These are phyloP conservation scores for Elymnias hypermnestra DNA, from an alignment of 1,140 invertebrate species.

Conservation along the genomic window DNA sequence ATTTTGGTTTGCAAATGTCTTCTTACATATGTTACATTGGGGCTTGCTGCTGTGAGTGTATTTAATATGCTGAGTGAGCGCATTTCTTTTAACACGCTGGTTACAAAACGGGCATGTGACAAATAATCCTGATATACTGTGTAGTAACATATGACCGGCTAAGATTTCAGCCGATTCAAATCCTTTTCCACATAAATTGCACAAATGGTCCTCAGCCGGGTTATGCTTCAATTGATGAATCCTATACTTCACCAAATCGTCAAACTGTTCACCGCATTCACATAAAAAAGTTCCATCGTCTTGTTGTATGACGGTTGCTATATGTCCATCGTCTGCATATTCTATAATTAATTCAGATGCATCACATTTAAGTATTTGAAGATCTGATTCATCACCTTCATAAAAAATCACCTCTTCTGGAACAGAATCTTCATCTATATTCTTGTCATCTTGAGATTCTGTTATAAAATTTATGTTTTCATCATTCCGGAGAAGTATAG, in stretches of 20 bases:
- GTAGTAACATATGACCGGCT: constrained; percentile 80
- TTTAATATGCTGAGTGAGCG: constrained; percentile 72
- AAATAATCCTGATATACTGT: constrained; percentile 54
- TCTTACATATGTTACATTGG: constrained; percentile 75
- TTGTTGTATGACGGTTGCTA: constrained; percentile 60
- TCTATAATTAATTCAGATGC: constrained; percentile 63
- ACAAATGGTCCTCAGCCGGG: constrained; percentile 59
- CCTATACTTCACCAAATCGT: constrained; percentile 56
- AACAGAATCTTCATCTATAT: constrained; percentile 37
- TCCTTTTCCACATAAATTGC: constrained; percentile 72
- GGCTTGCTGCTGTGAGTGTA: constrained; percentile 72
- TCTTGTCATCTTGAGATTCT: constrained; percentile 32
- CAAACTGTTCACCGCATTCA: constrained; percentile 67
- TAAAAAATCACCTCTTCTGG: constrained; percentile 62
- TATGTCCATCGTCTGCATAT: constrained; percentile 61
- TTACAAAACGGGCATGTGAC: constrained; percentile 71
- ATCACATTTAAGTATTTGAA: constrained; percentile 65
- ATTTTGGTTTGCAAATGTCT: constrained; percentile 77
- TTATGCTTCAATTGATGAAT: constrained; percentile 67
- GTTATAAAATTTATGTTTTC: constrained; percentile 49
- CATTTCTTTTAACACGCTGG: constrained; percentile 61
- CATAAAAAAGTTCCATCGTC: constrained; percentile 67
- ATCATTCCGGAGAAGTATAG: constrained; percentile 48
- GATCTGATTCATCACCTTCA: constrained; percentile 64
- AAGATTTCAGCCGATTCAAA: constrained; percentile 81